Evolutionary conservation across 2,797 vertebrate genomes (phyloP), one percentile per base, ranked within the genome.

Genomic region (Prionace glauca): DNA sequence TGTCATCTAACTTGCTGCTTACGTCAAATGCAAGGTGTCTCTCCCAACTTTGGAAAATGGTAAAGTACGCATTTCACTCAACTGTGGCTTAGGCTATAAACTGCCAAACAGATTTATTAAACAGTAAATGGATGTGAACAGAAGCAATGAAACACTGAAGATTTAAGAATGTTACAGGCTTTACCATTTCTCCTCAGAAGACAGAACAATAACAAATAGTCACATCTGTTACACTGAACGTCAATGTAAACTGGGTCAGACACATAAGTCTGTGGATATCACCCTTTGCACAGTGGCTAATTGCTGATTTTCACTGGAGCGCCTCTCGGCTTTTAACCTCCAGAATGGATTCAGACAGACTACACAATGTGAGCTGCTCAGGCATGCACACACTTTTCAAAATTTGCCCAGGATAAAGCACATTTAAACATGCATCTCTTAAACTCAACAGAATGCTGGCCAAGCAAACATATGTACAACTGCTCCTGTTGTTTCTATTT

Each of bases 91-190:
- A 8, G 60, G 88, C 88, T 91, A 62, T 65, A 20, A 91, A 91
- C 81, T 91, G 88, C 62, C 90, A 92, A 67, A 67, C 90, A 92
- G 90, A 92, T 92, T 92, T 36, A 69, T 92, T 69, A 69, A 92
- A 24, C 65, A 92, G 62, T 92, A 92, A 92, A 69, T 92, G 65
- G n/a, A 69, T 67, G n/a, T 69, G 90, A 92, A 92, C 62, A 41
- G 62, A 92, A 67, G 62, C 62, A 92, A 69, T 67, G 90, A 67
- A 92, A 67, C n/a, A 41, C 18, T 12, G n/a, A 92, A 92, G 32
- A 92, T 92, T 92, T 67, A 92, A 41, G 90, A 92, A 69, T n/a
- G 22, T 92, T 92, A 41, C 90, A 92, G 62, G n/a, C 2, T 20
- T 92, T 36, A 12, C 90, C 20, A 92, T 92, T 67, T 92, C 65